phyloP scores from a whole-genome alignment of 2,113 vertebrate species.

The Anolis carolinensis region DNA sequence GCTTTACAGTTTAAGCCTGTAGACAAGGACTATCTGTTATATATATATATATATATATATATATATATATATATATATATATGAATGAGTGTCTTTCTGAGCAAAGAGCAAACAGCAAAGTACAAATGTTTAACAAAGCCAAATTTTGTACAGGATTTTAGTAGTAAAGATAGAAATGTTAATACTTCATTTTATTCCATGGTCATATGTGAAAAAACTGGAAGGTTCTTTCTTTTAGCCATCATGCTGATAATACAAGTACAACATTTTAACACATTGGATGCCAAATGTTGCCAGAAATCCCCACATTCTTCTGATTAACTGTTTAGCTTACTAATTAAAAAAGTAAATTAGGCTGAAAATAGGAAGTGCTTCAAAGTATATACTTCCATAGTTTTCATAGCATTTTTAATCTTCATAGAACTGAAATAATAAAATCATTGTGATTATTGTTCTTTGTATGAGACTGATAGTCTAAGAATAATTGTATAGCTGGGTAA shows the following conservation, averaged over 20 bases:
- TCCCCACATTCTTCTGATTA: slow-evolving; percentile 12
- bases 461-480: background rate
- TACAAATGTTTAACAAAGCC: background rate
- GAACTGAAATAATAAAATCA: slow-evolving; percentile 35
- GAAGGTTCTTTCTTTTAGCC: background rate
- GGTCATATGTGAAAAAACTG: background rate
- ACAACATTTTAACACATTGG: slow-evolving; percentile 34
- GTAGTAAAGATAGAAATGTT: background rate
- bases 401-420: slow-evolving; percentile 42
- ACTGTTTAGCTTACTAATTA: slow-evolving; percentile 42
- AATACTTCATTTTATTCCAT: background rate
- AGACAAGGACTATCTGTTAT: background rate
- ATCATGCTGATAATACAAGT: background rate
- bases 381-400: background rate
- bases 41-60: fast-evolving
- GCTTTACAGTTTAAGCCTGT: too few relatives aligned
- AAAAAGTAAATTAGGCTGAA: slow-evolving; percentile 40
- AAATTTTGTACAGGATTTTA: background rate
- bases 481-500: background rate
- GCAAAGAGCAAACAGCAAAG: background rate
- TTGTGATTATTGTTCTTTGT: slow-evolving; percentile 14
- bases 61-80: too few relatives aligned
- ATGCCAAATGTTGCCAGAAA: slow-evolving; percentile 26
- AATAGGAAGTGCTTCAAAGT: slow-evolving; percentile 22
- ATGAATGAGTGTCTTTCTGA: too few relatives aligned